Evolutionary conservation across 2,113 vertebrate species (phyloP), one percentile per base, ranked within the genome.

Genomic region (Callithrix jacchus): DNA sequence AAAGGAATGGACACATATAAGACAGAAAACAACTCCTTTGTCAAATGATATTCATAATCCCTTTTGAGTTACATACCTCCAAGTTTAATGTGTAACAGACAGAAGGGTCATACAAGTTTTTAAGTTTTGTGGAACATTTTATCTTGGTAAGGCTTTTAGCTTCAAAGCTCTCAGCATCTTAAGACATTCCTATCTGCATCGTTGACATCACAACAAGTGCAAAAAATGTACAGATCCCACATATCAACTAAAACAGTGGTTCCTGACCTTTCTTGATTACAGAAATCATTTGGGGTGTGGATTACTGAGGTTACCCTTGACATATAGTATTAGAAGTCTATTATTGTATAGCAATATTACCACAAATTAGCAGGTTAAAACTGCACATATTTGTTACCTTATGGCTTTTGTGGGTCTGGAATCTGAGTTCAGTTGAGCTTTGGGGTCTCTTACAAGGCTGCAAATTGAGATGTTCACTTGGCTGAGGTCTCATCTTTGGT

Each of bases 21-120:
- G 56, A 83, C 42, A 77, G 25, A 95, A 64, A 93, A 96, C 8
- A 80, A 66, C 32, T 92, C 0, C 10, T 91, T 97, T 87, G 76
- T 86, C 27, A 45, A 77, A 42, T 30, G 35, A 71, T 91, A 89
- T 70, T 87, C 18, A 79, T 0, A 71, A n/a, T 45, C 17, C 9
- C 3, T 86, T 97, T 91, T 80, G 47, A 83, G 79, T 32, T 79
- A 12, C 35, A 68, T 16, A 18, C 66, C 74, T 74, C 54, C 8
- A 32, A 49, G 20, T 49, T 68, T 89, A 89, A 47, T 88, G 80
- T 71, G 74, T 66, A n/a, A 13, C 49, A 89, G 42, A 92, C 6
- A 18, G 32, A 64, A 23, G 11, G 80, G 7, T 56, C 47, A 68
- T 8, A 56, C 23, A 85, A 8, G 13, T 91, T 94, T 37, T 23